Base-by-base conservation (phyloP, 2,888 invertebrate genomes). In the Eilema depressum region DNA sequence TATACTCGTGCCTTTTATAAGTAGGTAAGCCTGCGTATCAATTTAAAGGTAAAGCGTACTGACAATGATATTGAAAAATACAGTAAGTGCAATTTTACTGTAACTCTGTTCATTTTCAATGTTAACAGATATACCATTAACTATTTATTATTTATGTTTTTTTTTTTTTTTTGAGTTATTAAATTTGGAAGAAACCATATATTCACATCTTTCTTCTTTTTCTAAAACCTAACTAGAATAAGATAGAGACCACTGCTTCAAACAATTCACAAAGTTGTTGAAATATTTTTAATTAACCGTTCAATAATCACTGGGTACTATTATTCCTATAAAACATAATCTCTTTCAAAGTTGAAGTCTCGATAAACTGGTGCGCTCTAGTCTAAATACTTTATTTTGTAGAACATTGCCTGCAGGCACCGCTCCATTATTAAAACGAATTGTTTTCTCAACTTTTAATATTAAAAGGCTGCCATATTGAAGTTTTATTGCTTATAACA, bases 361-460 rank as follows among this genome's bases (percentile, higher is more conserved):
- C 85, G 91, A 91, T 89, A 91, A 91, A 91, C 86, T 88, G 87
- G 91, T 85, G 80, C 84, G 85, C 83, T 86, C 80, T 83, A 89
- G 84, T 90, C 88, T 86, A 88, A 92, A 91, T 91, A 91, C 89
- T 92, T 92, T 92, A 91, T 92, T 92, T 92, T 91, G 88, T 87
- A 87, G 85, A 84, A 83, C 85, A 84, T 79, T 84, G 88, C 90
- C 88, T 83, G 88, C 88, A 90, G 90, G 87, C 88, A 89, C 86
- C 89, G 88, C 89, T 86, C 89, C 90, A 91, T 92, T 92, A 92
- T 91, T 92, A 89, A 91, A 92, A 89, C 89, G 89, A 92, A 92
- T 91, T 92, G 92, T 92, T 92, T 91, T 91, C 88, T 86, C 80
- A 92, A 92, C 87, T 92, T 92, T 90, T 90, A 89, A 89, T 91